These are phyloP conservation scores for Phorcus lineatus DNA, from an alignment of 2,888 invertebrate species.

Conservation along the genomic window DNA sequence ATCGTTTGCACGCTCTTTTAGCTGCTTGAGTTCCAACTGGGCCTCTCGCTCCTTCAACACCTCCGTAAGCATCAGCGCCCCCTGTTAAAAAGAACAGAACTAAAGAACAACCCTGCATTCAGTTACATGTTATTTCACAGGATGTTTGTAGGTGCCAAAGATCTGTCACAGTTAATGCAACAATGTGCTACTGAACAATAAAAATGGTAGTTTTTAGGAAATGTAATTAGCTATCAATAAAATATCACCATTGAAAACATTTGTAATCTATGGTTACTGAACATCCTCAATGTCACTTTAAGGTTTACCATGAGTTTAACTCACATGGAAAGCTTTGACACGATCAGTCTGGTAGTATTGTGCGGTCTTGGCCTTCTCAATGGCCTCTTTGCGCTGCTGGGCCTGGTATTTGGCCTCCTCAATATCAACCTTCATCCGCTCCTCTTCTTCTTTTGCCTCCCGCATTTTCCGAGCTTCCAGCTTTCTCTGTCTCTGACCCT, in stretches of 20 bases:
- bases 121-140: too few species aligned
- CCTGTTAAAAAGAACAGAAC: constrained; percentile 49
- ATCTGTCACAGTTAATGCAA: too few species aligned
- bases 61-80: constrained; percentile 74
- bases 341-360: constrained; percentile 76
- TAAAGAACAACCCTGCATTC: too few species aligned
- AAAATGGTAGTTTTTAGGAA: too few species aligned
- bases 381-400: constrained; percentile 71
- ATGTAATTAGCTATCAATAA: too few species aligned
- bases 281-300: too few species aligned
- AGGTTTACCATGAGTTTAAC: constrained; percentile 31
- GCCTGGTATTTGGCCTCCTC: constrained; percentile 75
- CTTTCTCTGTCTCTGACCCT: constrained; percentile 74
- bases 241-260: too few species aligned
- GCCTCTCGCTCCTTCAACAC: constrained; percentile 76
- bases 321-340: constrained; percentile 75
- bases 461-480: constrained; percentile 71
- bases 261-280: too few species aligned
- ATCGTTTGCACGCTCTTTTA: constrained; percentile 62
- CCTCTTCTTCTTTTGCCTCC: constrained; percentile 74
- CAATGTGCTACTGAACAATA: too few species aligned
- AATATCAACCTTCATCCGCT: constrained; percentile 68
- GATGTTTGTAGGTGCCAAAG: too few species aligned
- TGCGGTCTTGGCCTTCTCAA: constrained; percentile 75
- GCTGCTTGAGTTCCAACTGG: constrained; percentile 73